Base-by-base conservation (phyloP, 2,797 vertebrate genomes). In the Diplodus puntazzo region DNA sequence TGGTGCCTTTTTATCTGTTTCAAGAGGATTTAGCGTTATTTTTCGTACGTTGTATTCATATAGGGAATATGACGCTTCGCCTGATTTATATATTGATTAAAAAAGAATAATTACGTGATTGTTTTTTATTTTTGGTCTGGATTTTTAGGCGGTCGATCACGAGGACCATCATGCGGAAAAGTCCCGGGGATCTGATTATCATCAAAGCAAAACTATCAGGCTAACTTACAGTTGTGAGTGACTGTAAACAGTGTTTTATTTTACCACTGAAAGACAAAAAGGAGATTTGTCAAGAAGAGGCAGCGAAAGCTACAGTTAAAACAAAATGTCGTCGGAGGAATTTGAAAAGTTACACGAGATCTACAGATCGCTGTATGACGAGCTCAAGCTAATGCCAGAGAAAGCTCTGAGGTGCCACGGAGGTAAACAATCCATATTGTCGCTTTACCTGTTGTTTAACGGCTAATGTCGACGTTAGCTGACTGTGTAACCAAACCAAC, bases 291-390 rank as follows among this genome's bases (percentile, higher is more conserved):
- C 6, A 80, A 25, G 2, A 62, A 72, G n/a, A 12, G 3, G 34
- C 25, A 17, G 21, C 10, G 6, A 20, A 3, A 62, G 11, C 21
- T 20, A 49, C 4, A 52, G 13, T 25, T 9, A 13, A 45, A 1
- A 0, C 21, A 82, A 69, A 23, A 96, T 95, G 90, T 98, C 98
- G 27, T 98, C 97, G 3, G 97, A 98, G 88, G 97, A 98, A 78
- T 95, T 97, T 73, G 97, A 99, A 93, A 97, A 97, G 88, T 86
- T 99, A 65, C 96, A 98, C 21, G 98, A 99, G 74, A 96, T 98
- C 66, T 99, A 95, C 87, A 94, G 73, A 21, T 95, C 93, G 0
- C 83, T 98, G 61, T 96, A 96, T 18, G 96, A 96, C 0, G 94
- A 97, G 48, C 89, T 98, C 3, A 95, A 91, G 72, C 88, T 92